These are phyloP conservation scores for Papilio polytes DNA, from an alignment of 1,140 invertebrate species.

Conservation along the genomic window DNA sequence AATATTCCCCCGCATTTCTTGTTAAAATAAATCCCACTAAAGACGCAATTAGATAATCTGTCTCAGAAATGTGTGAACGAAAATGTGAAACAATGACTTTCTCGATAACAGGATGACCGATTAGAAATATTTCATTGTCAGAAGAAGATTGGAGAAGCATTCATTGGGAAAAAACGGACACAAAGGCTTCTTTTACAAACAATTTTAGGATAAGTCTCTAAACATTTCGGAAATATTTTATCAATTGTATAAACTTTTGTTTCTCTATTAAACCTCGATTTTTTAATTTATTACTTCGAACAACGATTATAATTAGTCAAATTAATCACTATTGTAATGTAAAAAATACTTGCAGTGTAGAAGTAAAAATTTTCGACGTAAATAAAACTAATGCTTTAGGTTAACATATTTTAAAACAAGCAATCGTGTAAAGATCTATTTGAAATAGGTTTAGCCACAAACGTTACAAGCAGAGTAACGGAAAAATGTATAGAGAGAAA, in stretches of 20 bases:
- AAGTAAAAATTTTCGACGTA: too few species aligned
- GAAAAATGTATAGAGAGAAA: conserved; percentile 16
- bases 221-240: neutral
- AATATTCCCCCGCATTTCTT: conserved; percentile 52
- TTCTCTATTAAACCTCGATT: neutral
- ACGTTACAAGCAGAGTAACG: conserved; percentile 10
- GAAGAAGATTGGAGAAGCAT: neutral
- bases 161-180: neutral
- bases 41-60: conserved; percentile 46
- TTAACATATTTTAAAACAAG: neutral
- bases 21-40: conserved; percentile 47
- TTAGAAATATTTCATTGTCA: conserved; percentile 20
- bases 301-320: too few species aligned
- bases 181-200: neutral
- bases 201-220: neutral
- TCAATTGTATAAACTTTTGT: neutral
- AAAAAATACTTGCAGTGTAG: too few species aligned
- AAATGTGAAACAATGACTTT: conserved; percentile 28
- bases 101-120: conserved; percentile 6
- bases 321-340: too few species aligned
- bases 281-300: neutral
- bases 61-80: conserved; percentile 14
- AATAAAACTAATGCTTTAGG: too few species aligned
- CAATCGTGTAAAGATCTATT: neutral
- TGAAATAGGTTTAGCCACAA: conserved; percentile 12